A percentile compares a stretch with the other conserved stretches of the same genome.
Conservation (phyloP, 2,888 invertebrate genomes). For the Hydrotaea cyrtoneurina region DNA sequence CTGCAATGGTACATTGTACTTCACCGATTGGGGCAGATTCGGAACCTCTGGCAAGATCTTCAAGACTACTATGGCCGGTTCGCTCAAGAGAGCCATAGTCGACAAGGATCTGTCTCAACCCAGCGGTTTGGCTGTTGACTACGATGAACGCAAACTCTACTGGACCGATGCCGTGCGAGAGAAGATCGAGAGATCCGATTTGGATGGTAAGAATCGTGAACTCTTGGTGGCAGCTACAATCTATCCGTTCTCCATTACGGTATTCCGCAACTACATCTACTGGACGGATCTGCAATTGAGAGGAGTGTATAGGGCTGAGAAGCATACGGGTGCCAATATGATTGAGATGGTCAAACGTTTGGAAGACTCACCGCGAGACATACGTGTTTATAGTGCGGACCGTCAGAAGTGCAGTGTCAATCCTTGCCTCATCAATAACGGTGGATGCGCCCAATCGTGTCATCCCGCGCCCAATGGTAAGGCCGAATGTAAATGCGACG, state of each 20-base stretch:
- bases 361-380: constrained; percentile 95
- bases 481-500: constrained; percentile 95
- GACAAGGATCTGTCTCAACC: constrained; percentile 96
- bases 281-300: constrained; percentile 97
- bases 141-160: constrained; percentile 94
- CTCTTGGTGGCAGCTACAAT: constrained; percentile 93
- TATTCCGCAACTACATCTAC: constrained; percentile 94
- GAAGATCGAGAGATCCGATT: constrained; percentile 94
- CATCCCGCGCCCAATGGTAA: constrained; percentile 93
- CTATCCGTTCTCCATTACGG: constrained; percentile 96
- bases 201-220: constrained; percentile 93
- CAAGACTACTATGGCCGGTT: constrained; percentile 97
- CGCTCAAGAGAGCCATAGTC: constrained; percentile 92
- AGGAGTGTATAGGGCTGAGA: constrained; percentile 97
- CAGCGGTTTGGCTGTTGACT: constrained; percentile 97
- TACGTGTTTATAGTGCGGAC: constrained; percentile 91
- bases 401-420: constrained; percentile 91
- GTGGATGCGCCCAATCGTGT: constrained; percentile 97
- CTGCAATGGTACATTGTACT: constrained; percentile 96
- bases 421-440: constrained; percentile 94
- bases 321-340: constrained; percentile 97
- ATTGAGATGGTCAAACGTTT: constrained; percentile 95
- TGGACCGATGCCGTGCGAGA: constrained; percentile 99
- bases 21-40: constrained; percentile 97
- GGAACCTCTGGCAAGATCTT: constrained; percentile 97